phyloP scores from a whole-genome alignment of 2,797 vertebrate genomes.

The Urocyon cinereoargenteus region DNA sequence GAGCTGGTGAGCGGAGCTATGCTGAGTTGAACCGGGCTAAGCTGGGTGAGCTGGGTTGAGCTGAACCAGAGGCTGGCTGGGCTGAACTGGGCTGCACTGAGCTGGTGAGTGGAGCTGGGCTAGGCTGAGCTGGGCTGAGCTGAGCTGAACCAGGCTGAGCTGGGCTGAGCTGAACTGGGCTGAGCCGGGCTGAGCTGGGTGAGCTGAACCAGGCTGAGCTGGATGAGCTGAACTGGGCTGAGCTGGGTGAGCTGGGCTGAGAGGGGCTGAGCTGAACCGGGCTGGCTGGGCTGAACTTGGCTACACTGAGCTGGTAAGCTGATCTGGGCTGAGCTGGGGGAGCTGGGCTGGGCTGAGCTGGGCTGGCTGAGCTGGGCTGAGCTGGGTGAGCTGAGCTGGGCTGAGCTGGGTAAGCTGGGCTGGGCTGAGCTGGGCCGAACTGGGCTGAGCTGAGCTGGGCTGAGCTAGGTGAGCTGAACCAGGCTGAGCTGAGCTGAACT shows the following conservation, averaged over 20 bases:
- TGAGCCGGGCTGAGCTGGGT: background rate
- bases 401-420: too few relatives aligned
- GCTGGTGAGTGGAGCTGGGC: background rate
- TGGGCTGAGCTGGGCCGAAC: rapidly evolving
- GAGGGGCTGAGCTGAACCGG: rapidly evolving
- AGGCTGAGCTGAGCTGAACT: rapidly evolving
- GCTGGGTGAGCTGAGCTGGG: background rate
- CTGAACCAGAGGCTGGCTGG: background rate
- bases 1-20: too few relatives aligned
- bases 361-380: background rate
- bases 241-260: background rate
- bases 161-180: background rate
- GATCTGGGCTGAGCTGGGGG: background rate
- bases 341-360: background rate
- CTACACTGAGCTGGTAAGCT: too few relatives aligned
- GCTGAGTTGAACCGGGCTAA: background rate
- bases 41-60: background rate
- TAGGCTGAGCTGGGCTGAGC: background rate
- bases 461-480: too few relatives aligned
- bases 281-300: background rate
- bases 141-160: background rate
- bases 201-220: background rate
- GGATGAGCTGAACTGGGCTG: background rate
- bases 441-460: rapidly evolving
- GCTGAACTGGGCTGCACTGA: background rate